These are phyloP conservation scores for Limnephilus lunatus DNA, from an alignment of 2,888 invertebrate species.

Conservation along the genomic window DNA sequence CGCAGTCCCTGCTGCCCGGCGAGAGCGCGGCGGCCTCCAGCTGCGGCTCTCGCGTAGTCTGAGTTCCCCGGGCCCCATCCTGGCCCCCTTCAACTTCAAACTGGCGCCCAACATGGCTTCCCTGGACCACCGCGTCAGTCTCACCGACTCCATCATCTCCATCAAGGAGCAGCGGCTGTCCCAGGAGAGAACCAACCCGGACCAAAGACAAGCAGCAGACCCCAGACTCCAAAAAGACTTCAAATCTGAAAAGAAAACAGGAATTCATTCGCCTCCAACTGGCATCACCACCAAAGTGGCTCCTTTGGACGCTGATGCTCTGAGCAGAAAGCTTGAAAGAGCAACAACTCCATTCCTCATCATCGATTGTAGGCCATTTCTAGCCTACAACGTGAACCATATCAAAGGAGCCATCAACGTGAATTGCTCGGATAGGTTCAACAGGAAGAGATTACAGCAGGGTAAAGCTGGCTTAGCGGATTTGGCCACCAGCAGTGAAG, in stretches of 20 bases:
- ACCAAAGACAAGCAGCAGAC: neutral
- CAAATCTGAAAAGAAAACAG: constrained; percentile 17
- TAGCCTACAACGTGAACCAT: constrained; percentile 83
- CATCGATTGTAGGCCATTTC: constrained; percentile 83
- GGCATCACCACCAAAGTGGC: constrained; percentile 55
- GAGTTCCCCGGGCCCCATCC: constrained; percentile 59
- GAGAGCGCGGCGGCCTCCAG: constrained; percentile 60
- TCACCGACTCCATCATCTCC: constrained; percentile 38
- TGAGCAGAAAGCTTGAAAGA: constrained; percentile 63
- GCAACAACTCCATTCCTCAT: constrained; percentile 70
- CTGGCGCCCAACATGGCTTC: constrained; percentile 36
- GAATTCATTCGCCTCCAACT: constrained; percentile 4
- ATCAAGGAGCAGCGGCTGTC: constrained; percentile 41
- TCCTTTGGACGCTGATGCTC: constrained; percentile 60
- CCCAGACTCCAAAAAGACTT: constrained; percentile 25
- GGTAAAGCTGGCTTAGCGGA: constrained; percentile 83
- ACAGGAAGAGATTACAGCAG: constrained; percentile 81
- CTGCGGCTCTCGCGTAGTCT: constrained; percentile 63
- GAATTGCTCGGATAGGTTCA: constrained; percentile 84
- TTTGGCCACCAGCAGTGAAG: constrained; percentile 80
- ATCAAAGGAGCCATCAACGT: constrained; percentile 83
- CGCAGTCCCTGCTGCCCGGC: constrained; percentile 57
- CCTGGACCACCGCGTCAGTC: constrained; percentile 48
- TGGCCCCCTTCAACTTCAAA: constrained; percentile 40
- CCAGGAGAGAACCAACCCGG: constrained; percentile 18